Conservation (phyloP, 2,888 invertebrate species). For the Agonopterix arenella region DNA sequence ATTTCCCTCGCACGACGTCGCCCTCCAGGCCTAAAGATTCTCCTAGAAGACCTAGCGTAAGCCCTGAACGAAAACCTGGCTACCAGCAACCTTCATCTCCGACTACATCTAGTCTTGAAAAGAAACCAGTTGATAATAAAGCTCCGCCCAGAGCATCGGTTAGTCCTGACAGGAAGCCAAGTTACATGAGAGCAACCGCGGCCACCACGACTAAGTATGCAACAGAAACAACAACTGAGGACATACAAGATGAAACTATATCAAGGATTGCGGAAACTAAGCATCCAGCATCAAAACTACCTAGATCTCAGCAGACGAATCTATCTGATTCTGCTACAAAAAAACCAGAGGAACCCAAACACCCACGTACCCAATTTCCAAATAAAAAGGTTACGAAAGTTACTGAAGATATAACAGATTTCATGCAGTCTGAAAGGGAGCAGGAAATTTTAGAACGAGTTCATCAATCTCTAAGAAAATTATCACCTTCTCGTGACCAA, state of each 20-base stretch:
- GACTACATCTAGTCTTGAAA: conserved; percentile 20
- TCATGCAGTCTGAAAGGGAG: conserved; percentile 52
- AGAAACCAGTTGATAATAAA: conserved; percentile 15
- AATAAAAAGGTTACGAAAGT: conserved; percentile 23
- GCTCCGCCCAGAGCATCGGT: conserved; percentile 12
- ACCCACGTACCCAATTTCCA: conserved; percentile 24
- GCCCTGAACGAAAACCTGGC: conserved; percentile 19
- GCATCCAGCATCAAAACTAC: conserved; percentile 6
- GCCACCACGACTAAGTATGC: conserved; percentile 13
- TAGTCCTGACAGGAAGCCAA: conserved; percentile 37
- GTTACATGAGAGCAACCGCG: conserved; percentile 46
- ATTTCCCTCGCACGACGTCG: background rate
- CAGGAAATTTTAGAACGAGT: conserved; percentile 56
- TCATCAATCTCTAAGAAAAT: conserved; percentile 52
- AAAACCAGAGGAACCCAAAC: conserved; percentile 8
- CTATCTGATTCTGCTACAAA: conserved; percentile 4
- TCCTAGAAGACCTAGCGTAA: conserved; percentile 26
- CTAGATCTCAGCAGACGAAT: conserved; percentile 1
- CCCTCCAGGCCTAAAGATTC: background rate
- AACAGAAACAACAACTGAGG: conserved; percentile 4
- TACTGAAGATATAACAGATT: conserved; percentile 32
- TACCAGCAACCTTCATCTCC: background rate
- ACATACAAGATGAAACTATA: background rate
- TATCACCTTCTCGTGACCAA: conserved; percentile 54
- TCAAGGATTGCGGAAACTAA: conserved; percentile 5